Base-by-base conservation (phyloP, 2,888 invertebrate species). In the Pristionchus exspectatus region DNA sequence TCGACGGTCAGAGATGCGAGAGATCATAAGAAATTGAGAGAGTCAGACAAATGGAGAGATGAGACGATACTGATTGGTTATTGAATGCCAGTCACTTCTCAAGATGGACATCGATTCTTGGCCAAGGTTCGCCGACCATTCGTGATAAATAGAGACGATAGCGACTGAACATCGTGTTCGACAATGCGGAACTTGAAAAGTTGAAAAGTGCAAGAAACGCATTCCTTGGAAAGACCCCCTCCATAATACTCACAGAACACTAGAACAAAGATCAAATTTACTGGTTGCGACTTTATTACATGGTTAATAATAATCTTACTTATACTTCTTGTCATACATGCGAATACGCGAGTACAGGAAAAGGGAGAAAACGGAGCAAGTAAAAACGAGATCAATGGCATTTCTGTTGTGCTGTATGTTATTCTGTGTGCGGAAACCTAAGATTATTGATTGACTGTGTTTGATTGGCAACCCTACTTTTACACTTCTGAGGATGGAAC, bases 361-460 rank as follows among this genome's bases (percentile, higher is more conserved):
- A 69, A 69, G 27, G 14, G 33, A 16, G 30, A 38, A 33, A 33
- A 77, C 77, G 77, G 77, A 77, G 77, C 77, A 77, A 77, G 18
- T 24, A 7, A 74, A 38, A 38, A 74, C 30, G 77, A 77, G 77
- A 77, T 77, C 77, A 77, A 77, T 77, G 77, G 77, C 77, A 44
- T 77, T 77, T 50, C 10, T 77, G 24, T 72, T 21, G 30, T 77
- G 44, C 44, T 44, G 44, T 77, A n/a, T 77, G 77, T 72, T 77
- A 7, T 77, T 18, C 3, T 77, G 30, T 12, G 24, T 14, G 44
- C n/a, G 16, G 12, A n/a, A 77, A 77, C 77, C 77, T 77, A 77
- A 77, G 77, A 77, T 77, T 44, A 77, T 77, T 38, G 74, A 50
- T 77, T 77, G 77, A 77, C 77, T 77, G 38, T 77, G 44, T 38